Base-by-base conservation (phyloP, 2,113 vertebrate genomes). In the Sceloporus undulatus region DNA sequence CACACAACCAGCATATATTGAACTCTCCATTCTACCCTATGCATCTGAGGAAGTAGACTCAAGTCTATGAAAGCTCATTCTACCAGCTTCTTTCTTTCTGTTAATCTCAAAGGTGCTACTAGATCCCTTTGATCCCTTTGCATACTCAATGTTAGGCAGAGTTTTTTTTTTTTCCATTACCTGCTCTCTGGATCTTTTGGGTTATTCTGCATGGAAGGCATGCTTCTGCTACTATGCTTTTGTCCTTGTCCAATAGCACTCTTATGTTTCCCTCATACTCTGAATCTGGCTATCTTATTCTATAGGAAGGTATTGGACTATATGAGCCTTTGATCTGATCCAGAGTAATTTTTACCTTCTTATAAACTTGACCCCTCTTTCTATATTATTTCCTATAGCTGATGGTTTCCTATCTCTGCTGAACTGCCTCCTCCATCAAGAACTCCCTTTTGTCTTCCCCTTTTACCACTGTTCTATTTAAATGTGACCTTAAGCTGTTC, bases 401-500 rank as follows among this genome's bases (percentile, higher is more conserved):
- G 48, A 25, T 66, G 79, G 34, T 70, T 82, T 75, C 62, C 62
- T 82, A 18, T 56, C 71, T 82, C 73, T 40, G 25, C 59, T 81
- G 78, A 82, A 76, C 73, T 40, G 79, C 71, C 79, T 70, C 74
- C 48, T 68, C 25, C 78, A 89, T 86, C 54, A 68, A 82, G 59
- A 56, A 89, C 79, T 86, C 34, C 23, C 52, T 82, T 75, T 9
- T n/a, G 56, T 88, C 40, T 83, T 78, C 80, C 74, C 42, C 74
- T 84, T 59, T 66, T 84, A 56, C 62, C 11, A 77, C 42, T 59
- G 80, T 48, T 56, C 79, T 77, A 10, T 56, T 89, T 82, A 82
- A 86, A 82, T 86, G 34, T 82, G 79, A 86, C 79, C 84, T 86
- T 56, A 89, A 85, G 82, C 48, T 8, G 21, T 86, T 81, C 34